Conservation (phyloP, 2,797 vertebrate genomes). For the Siniperca undulata region DNA sequence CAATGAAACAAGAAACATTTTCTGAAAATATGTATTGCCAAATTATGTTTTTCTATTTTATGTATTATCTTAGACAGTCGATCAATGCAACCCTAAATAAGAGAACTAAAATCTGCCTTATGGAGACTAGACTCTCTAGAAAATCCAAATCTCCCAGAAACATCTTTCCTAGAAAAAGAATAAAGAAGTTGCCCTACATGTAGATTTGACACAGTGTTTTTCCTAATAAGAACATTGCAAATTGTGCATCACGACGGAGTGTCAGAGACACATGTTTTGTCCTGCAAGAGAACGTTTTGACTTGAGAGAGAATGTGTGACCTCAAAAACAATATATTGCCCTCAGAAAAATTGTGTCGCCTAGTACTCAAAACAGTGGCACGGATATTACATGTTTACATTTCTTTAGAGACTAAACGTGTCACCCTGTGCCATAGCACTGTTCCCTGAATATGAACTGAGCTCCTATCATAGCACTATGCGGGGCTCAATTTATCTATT, state of each 20-base stretch:
- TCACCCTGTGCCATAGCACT: neutral
- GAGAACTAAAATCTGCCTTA: neutral
- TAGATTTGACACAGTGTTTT: neutral
- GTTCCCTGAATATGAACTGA: neutral
- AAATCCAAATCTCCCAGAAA: neutral
- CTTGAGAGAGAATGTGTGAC: conserved; percentile 24
- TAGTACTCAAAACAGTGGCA: conserved; percentile 5
- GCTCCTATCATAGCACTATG: neutral
- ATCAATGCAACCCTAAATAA: neutral
- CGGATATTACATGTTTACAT: conserved; percentile 23
- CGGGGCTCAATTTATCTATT: neutral
- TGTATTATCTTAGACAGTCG: neutral
- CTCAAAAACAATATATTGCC: conserved; percentile 23
- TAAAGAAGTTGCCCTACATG: neutral
- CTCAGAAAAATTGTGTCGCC: neutral
- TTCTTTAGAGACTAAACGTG: conserved; percentile 14
- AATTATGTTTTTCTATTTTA: neutral
- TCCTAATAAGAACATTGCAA: neutral
- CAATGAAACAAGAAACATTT: neutral
- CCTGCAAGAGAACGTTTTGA: conserved; percentile 33
- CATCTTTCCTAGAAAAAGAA: neutral
- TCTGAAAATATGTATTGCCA: neutral
- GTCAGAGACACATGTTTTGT: conserved; percentile 16
- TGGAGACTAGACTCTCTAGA: neutral
- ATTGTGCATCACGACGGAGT: neutral